Evolutionary conservation across 2,888 invertebrate species (phyloP), one percentile per base, ranked within the genome.

Genomic region (Aleiodes alternator): DNA sequence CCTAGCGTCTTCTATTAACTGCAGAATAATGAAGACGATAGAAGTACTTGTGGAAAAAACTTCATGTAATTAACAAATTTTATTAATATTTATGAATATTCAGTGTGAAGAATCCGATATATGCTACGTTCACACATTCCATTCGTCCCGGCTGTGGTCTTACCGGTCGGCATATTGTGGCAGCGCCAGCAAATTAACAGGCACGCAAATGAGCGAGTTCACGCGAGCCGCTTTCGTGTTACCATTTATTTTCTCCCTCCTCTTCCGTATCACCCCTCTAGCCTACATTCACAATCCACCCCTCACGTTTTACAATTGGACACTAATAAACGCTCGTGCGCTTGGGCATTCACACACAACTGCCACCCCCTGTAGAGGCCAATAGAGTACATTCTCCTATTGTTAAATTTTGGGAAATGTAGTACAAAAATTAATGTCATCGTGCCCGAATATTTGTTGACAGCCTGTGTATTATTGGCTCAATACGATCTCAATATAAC

Each of bases 121-220:
- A 66, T 16, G 59, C 48, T 48, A 38, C 34, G 66, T 77, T 75
- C 72, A 75, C 57, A 50, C 75, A 72, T 69, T 72, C 72, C 71
- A 68, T 66, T 76, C 76, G 73, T 78, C 77, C 72, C 73, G 72
- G 72, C 76, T 79, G 80, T 73, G 80, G 81, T 76, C 73, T 72
- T 76, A 66, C 71, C 74, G 76, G 76, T 80, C 80, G 84, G 74
- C 86, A 85, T 82, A 84, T 84, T 74, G 78, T 69, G 76, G 78
- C 71, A 75, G 53, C 66, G 73, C 83, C 80, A 83, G 84, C 85
- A 86, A 88, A 88, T 88, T 88, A 88, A 87, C 87, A 85, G 87
- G 79, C 87, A 86, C 88, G 87, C 87, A 87, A 88, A 87, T 88
- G 88, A 87, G 87, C 87, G 86, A 87, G 87, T 87, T 87, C 86